phyloP scores from a whole-genome alignment of 2,888 invertebrate genomes.

The Tenthredo mesomela region DNA sequence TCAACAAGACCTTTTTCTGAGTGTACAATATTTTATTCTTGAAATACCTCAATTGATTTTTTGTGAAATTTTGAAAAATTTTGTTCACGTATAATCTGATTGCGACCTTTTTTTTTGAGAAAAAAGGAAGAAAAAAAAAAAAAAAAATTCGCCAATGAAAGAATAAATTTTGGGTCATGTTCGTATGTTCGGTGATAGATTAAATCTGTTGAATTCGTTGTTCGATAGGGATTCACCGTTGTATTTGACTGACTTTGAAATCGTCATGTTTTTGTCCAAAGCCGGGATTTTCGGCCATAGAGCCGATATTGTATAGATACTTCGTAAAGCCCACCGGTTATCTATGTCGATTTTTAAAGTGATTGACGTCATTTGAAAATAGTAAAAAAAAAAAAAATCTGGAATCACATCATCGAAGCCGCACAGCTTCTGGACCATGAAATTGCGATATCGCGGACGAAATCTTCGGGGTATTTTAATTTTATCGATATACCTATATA shows the following conservation, averaged over 20 bases:
- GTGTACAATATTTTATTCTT: neutral
- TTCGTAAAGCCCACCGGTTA: neutral
- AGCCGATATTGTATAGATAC: neutral
- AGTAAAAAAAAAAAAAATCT: neutral
- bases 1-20: too few relatives aligned
- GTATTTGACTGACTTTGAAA: neutral
- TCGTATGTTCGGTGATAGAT: neutral
- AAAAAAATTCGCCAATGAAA: neutral
- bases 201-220: neutral
- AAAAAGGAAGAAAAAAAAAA: neutral
- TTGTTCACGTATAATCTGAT: neutral
- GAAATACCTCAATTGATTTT: neutral
- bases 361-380: neutral
- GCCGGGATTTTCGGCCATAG: neutral
- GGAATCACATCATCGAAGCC: neutral
- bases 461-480: neutral
- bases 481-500: neutral
- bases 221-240: neutral
- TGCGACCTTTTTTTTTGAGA: too few relatives aligned
- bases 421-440: neutral
- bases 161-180: neutral
- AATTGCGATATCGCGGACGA: neutral
- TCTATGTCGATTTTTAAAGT: neutral
- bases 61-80: neutral
- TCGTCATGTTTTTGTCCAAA: neutral